phyloP scores from a whole-genome alignment of 2,113 vertebrate species.

The Rhodinocichla rosea region DNA sequence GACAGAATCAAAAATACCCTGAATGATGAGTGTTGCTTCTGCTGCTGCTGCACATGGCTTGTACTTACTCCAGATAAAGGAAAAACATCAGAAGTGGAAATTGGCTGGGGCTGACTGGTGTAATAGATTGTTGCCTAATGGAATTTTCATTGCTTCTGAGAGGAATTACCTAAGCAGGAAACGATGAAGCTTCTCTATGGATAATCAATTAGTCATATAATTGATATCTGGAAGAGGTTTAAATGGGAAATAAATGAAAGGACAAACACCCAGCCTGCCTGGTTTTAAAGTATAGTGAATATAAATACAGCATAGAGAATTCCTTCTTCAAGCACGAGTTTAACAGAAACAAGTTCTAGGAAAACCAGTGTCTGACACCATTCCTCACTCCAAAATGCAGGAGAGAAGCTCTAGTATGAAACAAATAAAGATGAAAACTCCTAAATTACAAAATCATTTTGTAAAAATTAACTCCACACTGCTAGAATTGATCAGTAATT shows the following conservation, averaged over 20 bases:
- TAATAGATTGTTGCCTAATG: neutral
- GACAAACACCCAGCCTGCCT: neutral
- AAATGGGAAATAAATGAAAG: neutral
- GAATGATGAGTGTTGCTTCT: neutral
- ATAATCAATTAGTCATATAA: constrained; percentile 16
- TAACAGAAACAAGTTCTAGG: neutral
- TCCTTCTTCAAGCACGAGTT: neutral
- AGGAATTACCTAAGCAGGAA: neutral
- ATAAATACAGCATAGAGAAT: neutral
- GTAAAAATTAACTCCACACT: neutral
- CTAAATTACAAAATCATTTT: neutral
- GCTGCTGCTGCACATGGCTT: neutral
- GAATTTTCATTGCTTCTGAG: neutral
- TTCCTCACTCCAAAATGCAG: neutral
- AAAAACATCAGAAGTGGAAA: neutral
- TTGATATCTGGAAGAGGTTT: neutral
- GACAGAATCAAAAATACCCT: neutral
- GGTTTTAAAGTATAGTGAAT: neutral
- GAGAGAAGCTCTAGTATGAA: neutral
- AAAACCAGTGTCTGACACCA: neutral
- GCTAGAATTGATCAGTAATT: neutral
- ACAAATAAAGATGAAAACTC: neutral
- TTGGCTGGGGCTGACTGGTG: neutral
- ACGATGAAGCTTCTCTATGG: neutral
- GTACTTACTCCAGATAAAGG: neutral